phyloP scores from a whole-genome alignment of 1,140 invertebrate species.

The Aphelenchoides fujianensis region DNA sequence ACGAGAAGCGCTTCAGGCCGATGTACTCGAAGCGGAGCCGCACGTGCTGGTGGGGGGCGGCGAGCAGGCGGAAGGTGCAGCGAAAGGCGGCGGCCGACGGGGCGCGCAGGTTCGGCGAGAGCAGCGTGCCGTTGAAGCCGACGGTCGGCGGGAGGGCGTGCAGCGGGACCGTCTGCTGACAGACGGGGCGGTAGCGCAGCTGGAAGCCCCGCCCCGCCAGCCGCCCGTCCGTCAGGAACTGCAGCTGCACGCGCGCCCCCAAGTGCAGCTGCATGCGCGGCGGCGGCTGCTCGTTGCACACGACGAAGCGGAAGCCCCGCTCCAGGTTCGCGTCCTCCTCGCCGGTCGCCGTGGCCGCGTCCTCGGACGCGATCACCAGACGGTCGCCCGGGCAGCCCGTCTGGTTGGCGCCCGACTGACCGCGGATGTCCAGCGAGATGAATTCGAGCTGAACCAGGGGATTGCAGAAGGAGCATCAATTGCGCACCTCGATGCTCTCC shows the following conservation, averaged over 20 bases:
- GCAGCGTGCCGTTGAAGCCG: conserved; percentile 53
- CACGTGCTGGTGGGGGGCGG: conserved; percentile 28
- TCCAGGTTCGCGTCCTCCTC: conserved; percentile 4
- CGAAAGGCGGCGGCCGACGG: conserved; percentile 37
- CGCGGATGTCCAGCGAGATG: background rate
- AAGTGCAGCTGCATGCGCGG: conserved; percentile 23
- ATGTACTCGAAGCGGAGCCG: conserved; percentile 50
- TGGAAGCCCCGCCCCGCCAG: conserved; percentile 45
- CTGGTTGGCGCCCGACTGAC: background rate
- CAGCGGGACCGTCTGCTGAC: background rate
- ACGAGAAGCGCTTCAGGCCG: conserved; percentile 33
- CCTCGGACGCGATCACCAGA: background rate
- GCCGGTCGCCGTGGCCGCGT: conserved; percentile 18
- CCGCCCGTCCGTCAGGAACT: conserved; percentile 62
- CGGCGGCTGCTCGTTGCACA: conserved; percentile 36
- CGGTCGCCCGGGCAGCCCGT: background rate
- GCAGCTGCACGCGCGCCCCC: conserved; percentile 43
- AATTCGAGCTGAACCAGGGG: background rate
- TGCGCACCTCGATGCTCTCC: background rate
- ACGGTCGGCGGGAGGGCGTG: background rate
- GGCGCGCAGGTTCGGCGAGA: conserved; percentile 52
- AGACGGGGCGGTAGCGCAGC: conserved; percentile 36
- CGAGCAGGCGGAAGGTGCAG: conserved; percentile 53
- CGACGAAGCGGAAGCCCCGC: background rate
- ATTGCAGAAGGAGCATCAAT: background rate